Evolutionary conservation across 2,888 invertebrate genomes (phyloP), one percentile per base, ranked within the genome.

Genomic region (Melanotus villosus): DNA sequence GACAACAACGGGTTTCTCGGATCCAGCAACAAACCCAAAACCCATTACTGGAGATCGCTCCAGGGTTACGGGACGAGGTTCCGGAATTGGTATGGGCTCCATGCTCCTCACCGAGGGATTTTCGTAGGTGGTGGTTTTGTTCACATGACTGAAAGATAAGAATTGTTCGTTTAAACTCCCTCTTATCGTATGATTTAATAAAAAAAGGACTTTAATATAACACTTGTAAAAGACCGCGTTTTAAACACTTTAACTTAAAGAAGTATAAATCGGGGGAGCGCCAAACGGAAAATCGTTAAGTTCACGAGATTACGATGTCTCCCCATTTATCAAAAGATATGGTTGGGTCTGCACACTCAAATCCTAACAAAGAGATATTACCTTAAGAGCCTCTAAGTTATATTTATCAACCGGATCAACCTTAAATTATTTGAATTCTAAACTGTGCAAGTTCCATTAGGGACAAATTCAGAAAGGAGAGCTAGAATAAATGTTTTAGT

Each of bases 11-110:
- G 97, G 97, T 78, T 92, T 91, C 84, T 97, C 96, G 34, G 95
- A 95, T 10, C 97, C 97, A 0, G 97, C 97, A n/a, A 97, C 97
- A 84, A 97, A 97, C 1, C 97, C 97, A 83, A 97, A 97, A 0
- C 97, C 97, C 71, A 95, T 88, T 63, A 93, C 91, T 0, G 92
- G 87, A 76, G 94, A 92, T 43, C 96, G 85, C 75, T 90, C 88
- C 73, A 97, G 88, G 73, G 90, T 89, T 65, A 95, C 92, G 58
- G 91, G 88, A 9, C 96, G 86, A 0, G 96, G 95, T 69, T 92
- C 91, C 0, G 96, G 95, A 0, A 79, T 79, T 5, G 92, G 92
- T 62, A 92, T 90, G 77, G 94, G 94, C 58, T 84, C 85, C 84
- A 86, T 76, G 85, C 86, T 76, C 83, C 84, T 87, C 90, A 79